Evolutionary conservation across 2,113 vertebrate species (phyloP), one percentile per base, ranked within the genome.

Genomic region (Triplophysa tibetana): DNA sequence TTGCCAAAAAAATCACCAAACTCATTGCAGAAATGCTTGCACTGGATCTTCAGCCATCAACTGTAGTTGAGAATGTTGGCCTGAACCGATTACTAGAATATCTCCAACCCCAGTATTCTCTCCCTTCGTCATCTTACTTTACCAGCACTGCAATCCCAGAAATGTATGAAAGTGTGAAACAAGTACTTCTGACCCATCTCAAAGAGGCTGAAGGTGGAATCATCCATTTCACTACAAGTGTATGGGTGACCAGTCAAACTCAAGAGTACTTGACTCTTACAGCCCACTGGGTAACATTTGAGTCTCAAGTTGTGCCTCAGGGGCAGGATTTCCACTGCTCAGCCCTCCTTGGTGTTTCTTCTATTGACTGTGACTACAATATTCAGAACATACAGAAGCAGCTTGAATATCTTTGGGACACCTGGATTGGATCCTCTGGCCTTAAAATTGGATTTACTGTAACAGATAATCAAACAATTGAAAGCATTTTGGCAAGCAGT

Each of bases 1-100:
- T 96, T 93, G 95, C 97, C 95, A 96, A 96, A 96, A 98, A 96
- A 91, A 96, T 98, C 83, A 98, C 97, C 75, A 96, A 93, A 92
- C 96, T 98, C 84, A 87, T 99, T 50, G 96, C 96, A 0, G 98
- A 99, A 93, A 98, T 99, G 96, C 96, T 99, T 90, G 96, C 96
- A 92, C 94, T 99, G 90, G 97, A 98, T 91, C 96, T 99, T 85
- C 96, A 98, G 94, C 98, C 96, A 86, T 98, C 96, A 87, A 94
- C 96, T 65, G 85, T 97, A 86, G 95, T 98, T 84, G 96, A 98
- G 91, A 98, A 95, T 33, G 83, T 95, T 85, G 97, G 97, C 87
- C 94, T 99, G 81, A 95, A 90, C 89, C 89, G 96, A 91, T 93
- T 99, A 88, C 94, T 98, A 10, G 95, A 94, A 90, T 96, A 95